Evolutionary conservation across 2,113 vertebrate genomes (phyloP), one percentile per base, ranked within the genome.

Genomic region (Mus pahari): DNA sequence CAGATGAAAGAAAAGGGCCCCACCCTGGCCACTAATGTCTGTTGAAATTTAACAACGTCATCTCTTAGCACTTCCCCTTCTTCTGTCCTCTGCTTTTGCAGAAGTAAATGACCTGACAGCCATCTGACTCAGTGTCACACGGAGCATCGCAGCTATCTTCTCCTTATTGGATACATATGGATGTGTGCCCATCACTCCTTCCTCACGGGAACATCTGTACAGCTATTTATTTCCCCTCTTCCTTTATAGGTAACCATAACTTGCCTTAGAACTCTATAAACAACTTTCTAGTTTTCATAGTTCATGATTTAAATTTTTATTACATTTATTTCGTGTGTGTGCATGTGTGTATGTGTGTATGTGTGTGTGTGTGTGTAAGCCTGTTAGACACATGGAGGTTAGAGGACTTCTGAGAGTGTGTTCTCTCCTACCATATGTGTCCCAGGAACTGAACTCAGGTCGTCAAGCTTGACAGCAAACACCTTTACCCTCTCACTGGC

Each of bases 51-150:
- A 89, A 42, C 70, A 93, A 36, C 5, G 74, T 45, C 12, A 53
- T 75, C 24, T 87, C 71, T 36, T 68, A 71, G 50, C 50, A 39
- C 3, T 24, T 71, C 39, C 22, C 3, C 8, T 58, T 31, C 86
- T 55, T 28, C 53, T 60, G 22, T 39, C 36, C 50, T 39, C 33
- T 31, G n/a, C 50, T 60, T 4, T 91, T 70, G n/a, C 2, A 82
- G 60, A 96, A 90, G 58, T 11, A 94, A 95, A 94, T 14, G 19
- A 78, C 4, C 6, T 94, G 83, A n/a, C 36, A 82, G 74, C 36
- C 84, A 89, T 12, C 50, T 55, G 74, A 84, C 19, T 26, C 36
- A 42, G 73, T 79, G 48, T 93, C 12, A 39, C 12, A 39, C 13
- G 83, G 0, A 48, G 22, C 33, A 90, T 14, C 45, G n/a, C 89